Percentiles rank a stretch among this genome's conserved stretches.
These are phyloP conservation scores for Vannuccia rotundouncinata DNA, from an alignment of 2,888 invertebrate species.

Conservation along the genomic window DNA sequence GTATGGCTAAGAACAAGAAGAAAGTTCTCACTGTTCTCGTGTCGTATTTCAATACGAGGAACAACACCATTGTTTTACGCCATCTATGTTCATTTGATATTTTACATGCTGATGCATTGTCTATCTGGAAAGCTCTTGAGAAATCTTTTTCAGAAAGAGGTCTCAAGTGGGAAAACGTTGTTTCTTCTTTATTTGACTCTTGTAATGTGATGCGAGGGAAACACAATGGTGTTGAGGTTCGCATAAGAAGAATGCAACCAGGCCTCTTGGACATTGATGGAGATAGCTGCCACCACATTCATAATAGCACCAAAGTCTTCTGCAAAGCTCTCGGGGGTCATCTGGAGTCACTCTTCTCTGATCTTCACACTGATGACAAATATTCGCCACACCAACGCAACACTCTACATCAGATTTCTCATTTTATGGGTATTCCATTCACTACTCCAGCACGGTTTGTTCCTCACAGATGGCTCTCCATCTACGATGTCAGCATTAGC, in stretches of 20 bases:
- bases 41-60: not conserved
- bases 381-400: not conserved
- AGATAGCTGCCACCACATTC: slow-evolving; percentile 1
- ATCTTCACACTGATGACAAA: slow-evolving; percentile 4
- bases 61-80: not conserved
- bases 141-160: not conserved
- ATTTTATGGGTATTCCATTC: slow-evolving; percentile 12
- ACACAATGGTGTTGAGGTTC: not conserved
- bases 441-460: not conserved
- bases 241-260: not conserved
- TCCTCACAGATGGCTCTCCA: not conserved
- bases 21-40: not conserved
- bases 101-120: not conserved
- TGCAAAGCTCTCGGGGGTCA: not conserved
- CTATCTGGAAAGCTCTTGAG: not conserved
- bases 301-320: not conserved
- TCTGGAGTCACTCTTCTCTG: slow-evolving; percentile 23
- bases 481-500: not conserved
- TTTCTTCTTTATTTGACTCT: slow-evolving; percentile 22
- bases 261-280: slow-evolving; percentile 21
- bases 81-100: slow-evolving; percentile 8
- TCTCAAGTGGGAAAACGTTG: slow-evolving; percentile 9
- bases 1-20: slow-evolving; percentile 7
- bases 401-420: not conserved
- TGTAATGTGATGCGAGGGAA: slow-evolving; percentile 24